These are phyloP conservation scores for Mythimna pallens DNA, from an alignment of 2,888 invertebrate genomes.

Conservation along the genomic window DNA sequence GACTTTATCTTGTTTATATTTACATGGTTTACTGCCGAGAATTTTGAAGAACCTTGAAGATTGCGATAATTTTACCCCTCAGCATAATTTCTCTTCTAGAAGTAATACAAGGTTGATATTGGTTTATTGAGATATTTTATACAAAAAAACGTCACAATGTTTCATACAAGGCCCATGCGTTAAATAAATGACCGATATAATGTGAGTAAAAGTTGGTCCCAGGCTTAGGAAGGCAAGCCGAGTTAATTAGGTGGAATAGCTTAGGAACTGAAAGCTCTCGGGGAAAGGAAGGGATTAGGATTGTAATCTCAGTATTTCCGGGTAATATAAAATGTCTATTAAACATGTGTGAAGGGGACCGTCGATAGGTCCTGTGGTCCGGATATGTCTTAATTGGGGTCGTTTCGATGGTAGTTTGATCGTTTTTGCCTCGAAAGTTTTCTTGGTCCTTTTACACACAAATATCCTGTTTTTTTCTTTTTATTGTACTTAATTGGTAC, in stretches of 20 bases:
- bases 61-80: slow-evolving; percentile 32
- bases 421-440: neutral
- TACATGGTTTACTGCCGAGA: slow-evolving; percentile 37
- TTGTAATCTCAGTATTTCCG: slow-evolving; percentile 45
- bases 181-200: slow-evolving; percentile 36
- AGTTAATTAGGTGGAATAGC: slow-evolving; percentile 59
- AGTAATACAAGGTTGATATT: slow-evolving; percentile 36
- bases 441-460: neutral
- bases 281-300: slow-evolving; percentile 47
- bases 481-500: neutral
- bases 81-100: slow-evolving; percentile 33
- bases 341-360: slow-evolving; percentile 32
- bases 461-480: neutral
- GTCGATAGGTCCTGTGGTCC: neutral
- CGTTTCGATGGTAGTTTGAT: slow-evolving; percentile 29
- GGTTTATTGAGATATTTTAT: no score
- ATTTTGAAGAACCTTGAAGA: slow-evolving; percentile 46
- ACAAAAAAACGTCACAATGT: no score
- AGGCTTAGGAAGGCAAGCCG: slow-evolving; percentile 30
- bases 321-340: slow-evolving; percentile 49
- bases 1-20: slow-evolving; percentile 49
- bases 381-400: slow-evolving; percentile 26
- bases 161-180: slow-evolving; percentile 22
- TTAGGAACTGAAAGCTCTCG: slow-evolving; percentile 49
- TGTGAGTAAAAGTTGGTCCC: slow-evolving; percentile 36